Base-by-base conservation (phyloP, 2,797 vertebrate genomes). In the Bovichtus diacanthus region DNA sequence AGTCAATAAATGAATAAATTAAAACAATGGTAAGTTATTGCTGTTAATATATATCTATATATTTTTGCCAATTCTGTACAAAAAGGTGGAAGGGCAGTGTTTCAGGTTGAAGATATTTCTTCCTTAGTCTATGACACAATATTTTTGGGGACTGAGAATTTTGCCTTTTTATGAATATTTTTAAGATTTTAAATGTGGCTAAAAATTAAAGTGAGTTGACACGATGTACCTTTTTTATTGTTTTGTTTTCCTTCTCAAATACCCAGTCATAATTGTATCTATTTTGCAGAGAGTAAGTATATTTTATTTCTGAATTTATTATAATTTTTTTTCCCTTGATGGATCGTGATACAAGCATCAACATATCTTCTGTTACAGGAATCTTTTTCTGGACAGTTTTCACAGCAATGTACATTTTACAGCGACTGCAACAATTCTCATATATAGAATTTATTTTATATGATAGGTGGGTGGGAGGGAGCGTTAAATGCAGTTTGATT, bases 161-260 rank as follows among this genome's bases (percentile, higher is more conserved):
- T 94, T 95, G 94, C 94, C 94, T 96, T 96, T 96, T 94, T 95
- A 94, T 93, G 92, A 92, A 93, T 94, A 95, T 95, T 95, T 95
- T 95, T 94, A 95, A 94, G 92, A 94, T 94, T 96, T 95, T 95
- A 95, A 95, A 94, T 88, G 93, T 94, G 92, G 93, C 90, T 91
- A 92, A 95, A 92, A 93, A 94, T 93, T 92, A 90, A 95, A 93
- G 88, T 78, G 84, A 93, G 92, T 95, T 91, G 92, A 95, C 95
- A 96, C 93, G 93, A 96, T 96, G 95, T 95, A 97, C 95, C 93
- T 96, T 96, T 97, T 96, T 96, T 94, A 96, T 96, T 93, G 74
- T 93, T 92, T 90, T 71, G 63, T 84, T 93, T 91, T 88, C 84
- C 76, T 88, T 81, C 76, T 93, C 74, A 68, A 90, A 85, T 87